These are phyloP conservation scores for Chauna torquata DNA, from an alignment of 2,113 vertebrate species.

Conservation along the genomic window DNA sequence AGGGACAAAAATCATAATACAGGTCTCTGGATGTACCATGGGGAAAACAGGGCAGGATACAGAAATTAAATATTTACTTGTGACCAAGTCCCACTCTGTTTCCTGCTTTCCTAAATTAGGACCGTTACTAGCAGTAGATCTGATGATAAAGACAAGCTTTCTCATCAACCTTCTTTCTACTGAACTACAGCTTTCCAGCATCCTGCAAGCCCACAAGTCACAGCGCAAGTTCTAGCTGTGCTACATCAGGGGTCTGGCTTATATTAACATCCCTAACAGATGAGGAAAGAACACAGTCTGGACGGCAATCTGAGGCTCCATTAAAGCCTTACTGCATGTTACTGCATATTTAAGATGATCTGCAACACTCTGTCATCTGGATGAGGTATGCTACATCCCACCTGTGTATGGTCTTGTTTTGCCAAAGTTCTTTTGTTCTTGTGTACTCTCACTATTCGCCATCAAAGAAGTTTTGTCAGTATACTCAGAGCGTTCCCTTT, in stretches of 20 bases:
- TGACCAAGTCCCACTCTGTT: not conserved
- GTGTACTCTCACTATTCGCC: not conserved
- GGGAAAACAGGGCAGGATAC: not conserved
- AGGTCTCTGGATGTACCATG: not conserved
- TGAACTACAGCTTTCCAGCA: not conserved
- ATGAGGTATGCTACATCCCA: not conserved
- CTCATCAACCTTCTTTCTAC: not conserved
- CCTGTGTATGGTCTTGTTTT: not conserved
- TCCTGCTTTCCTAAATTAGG: not conserved
- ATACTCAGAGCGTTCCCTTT: not conserved
- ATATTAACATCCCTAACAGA: not conserved
- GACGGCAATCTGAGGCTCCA: not conserved
- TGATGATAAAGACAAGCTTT: not conserved
- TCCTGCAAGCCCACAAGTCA: not conserved
- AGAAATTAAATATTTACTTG: not conserved
- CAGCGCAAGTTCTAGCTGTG: not conserved
- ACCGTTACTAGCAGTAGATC: not conserved
- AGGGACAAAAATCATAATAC: not conserved
- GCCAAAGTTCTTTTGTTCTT: not conserved
- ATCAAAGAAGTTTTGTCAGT: not conserved
- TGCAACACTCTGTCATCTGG: not conserved
- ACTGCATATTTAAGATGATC: not conserved
- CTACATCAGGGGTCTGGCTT: not conserved
- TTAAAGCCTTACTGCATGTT: not conserved
- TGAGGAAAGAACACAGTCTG: not conserved